Base-by-base conservation (phyloP, 1,140 invertebrate species). In the Trichogramma pretiosum region DNA sequence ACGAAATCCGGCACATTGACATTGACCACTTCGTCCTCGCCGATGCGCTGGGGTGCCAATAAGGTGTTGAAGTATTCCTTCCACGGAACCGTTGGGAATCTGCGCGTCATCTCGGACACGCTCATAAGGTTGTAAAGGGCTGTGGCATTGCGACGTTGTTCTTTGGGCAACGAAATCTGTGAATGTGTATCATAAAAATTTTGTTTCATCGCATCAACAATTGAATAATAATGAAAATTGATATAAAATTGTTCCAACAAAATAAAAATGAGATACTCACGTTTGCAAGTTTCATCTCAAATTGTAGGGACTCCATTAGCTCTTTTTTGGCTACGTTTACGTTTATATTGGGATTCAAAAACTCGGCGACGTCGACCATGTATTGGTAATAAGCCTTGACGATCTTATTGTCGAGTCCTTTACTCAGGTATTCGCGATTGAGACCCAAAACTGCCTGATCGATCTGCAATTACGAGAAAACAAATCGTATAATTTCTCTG, bases 231-330 rank as follows among this genome's bases (percentile, higher is more conserved):
- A n/a, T n/a, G n/a, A n/a, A n/a, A n/a, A n/a, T n/a, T n/a, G n/a
- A n/a, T n/a, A n/a, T n/a, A n/a, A n/a, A n/a, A n/a, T n/a, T n/a
- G n/a, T n/a, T n/a, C n/a, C n/a, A n/a, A n/a, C n/a, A n/a, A n/a
- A n/a, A n/a, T n/a, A n/a, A n/a, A 10, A 32, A 35, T 47, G n/a
- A n/a, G 26, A 16, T 49, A 75, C 78, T 82, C 76, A 93, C 89
- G 63, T 94, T 93, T n/a, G 92, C 92, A 30, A 99, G 74, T 52
- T 83, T 76, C 13, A 91, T 91, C 76, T 99, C 94, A 60, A 98
- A 97, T 14, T 87, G 72, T 2, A 98, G 73, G 0, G 92, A 89
- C 39, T 89, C 83, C 17, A 74, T 77, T 32, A 98, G 75, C 60
- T 96, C 88, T 7, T 72, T 65, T 45, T 75, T 65, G 1, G 91